Conservation (phyloP, 2,797 vertebrate species). For the Sitta carolinensis region DNA sequence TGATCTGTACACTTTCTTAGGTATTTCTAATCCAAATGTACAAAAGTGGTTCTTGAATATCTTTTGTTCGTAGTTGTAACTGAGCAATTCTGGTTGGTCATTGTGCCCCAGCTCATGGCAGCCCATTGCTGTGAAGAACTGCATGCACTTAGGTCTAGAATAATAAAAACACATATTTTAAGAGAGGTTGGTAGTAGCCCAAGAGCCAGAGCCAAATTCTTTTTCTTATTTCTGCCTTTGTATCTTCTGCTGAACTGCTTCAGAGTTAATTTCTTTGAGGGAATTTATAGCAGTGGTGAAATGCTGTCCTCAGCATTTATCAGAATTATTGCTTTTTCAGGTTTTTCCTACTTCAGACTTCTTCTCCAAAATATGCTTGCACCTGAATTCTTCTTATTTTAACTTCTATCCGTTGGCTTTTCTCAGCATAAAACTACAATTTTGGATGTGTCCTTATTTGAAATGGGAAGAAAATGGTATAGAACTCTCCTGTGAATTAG, state of each 20-base stretch:
- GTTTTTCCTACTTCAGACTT: slow-evolving; percentile 32
- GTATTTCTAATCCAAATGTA: not conserved
- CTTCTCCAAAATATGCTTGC: slow-evolving; percentile 10
- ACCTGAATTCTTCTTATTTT: slow-evolving; percentile 22
- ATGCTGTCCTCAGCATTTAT: slow-evolving; percentile 55
- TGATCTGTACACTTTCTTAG: not conserved
- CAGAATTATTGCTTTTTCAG: slow-evolving; percentile 60
- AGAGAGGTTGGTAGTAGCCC: slow-evolving; percentile 14
- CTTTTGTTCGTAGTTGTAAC: not conserved
- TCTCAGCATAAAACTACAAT: not conserved
- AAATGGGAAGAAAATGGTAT: not conserved
- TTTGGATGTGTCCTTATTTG: not conserved
- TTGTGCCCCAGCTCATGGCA: not conserved
- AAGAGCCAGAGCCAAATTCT: slow-evolving; percentile 20
- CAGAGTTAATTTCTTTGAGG: slow-evolving; percentile 53
- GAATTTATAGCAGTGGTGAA: slow-evolving; percentile 51
- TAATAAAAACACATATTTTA: not conserved
- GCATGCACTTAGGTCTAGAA: not conserved
- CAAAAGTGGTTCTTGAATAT: not conserved
- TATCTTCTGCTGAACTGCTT: slow-evolving; percentile 19
- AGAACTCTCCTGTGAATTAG: not conserved
- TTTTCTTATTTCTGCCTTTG: slow-evolving; percentile 13
- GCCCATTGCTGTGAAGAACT: not conserved
- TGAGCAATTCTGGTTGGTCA: not conserved
- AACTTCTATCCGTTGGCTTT: not conserved